A percentile compares a stretch with the other conserved stretches of the same genome.
Conservation (phyloP, 2,888 invertebrate species). For the Chrysina gloriosa region DNA sequence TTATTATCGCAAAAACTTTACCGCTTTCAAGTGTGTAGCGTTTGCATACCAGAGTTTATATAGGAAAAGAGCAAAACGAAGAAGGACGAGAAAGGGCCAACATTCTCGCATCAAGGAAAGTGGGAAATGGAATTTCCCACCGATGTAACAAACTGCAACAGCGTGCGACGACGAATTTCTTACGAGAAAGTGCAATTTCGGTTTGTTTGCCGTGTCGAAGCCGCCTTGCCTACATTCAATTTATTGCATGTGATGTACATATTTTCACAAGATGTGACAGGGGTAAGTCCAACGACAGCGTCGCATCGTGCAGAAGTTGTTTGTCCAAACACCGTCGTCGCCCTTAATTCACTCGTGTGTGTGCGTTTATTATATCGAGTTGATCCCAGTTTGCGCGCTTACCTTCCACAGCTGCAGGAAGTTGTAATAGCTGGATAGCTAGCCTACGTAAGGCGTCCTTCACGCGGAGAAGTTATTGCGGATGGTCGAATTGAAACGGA, state of each 20-base stretch:
- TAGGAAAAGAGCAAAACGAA: slow-evolving; percentile 1
- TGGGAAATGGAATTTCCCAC: slow-evolving; percentile 17
- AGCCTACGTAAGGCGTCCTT: slow-evolving; percentile 29
- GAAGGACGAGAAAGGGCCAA: neutral
- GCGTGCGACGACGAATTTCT: neutral
- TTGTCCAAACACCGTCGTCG: slow-evolving; percentile 37
- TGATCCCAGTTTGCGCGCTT: slow-evolving; percentile 43
- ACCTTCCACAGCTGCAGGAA: slow-evolving; percentile 21
- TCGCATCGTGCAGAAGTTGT: slow-evolving; percentile 25
- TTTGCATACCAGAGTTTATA: slow-evolving; percentile 9
- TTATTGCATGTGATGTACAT: slow-evolving; percentile 31
- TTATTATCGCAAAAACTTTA: neutral
- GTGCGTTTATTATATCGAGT: slow-evolving; percentile 47
- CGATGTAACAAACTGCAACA: slow-evolving; percentile 6
- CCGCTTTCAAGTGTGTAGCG: neutral
- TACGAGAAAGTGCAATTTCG: slow-evolving; percentile 12
- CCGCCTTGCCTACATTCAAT: neutral
- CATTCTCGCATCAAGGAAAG: neutral
- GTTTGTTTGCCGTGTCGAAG: slow-evolving; percentile 16
- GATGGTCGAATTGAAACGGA: slow-evolving; percentile 35
- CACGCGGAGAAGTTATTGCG: slow-evolving; percentile 38
- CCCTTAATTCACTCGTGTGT: slow-evolving; percentile 46
- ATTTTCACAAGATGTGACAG: neutral
- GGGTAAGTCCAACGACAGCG: slow-evolving; percentile 13
- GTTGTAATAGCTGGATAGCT: slow-evolving; percentile 12